These are phyloP conservation scores for Drosophila bifasciata DNA, from an alignment of 1,140 invertebrate species.

Conservation along the genomic window DNA sequence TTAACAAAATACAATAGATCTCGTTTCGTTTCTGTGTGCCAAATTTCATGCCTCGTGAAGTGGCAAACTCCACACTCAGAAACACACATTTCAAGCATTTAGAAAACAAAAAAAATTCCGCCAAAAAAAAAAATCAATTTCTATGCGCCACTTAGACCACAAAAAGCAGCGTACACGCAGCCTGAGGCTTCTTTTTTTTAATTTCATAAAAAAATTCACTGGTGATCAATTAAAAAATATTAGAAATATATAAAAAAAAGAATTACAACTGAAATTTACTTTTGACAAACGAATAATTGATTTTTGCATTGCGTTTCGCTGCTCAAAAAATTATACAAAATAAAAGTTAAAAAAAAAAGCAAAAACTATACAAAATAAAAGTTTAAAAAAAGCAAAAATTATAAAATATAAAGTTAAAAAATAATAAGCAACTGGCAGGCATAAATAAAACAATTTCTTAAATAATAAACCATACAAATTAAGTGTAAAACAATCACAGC, in stretches of 20 bases:
- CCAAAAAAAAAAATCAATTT: constrained; percentile 14
- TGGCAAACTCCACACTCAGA: constrained; percentile 19
- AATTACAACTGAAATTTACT: constrained; percentile 20
- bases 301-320: constrained; percentile 20
- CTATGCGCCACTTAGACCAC: constrained; percentile 36
- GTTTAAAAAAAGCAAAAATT: not conserved
- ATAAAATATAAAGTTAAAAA: not conserved
- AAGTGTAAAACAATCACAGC: too few relatives aligned
- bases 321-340: constrained; percentile 10
- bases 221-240: constrained; percentile 49
- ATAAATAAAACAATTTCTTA: too few relatives aligned
- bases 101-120: constrained; percentile 5
- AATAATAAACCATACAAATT: too few relatives aligned
- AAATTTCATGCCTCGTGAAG: constrained; percentile 54
- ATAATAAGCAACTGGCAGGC: too few relatives aligned
- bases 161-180: constrained; percentile 34
- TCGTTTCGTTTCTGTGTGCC: constrained; percentile 13
- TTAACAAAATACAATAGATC: constrained; percentile 21
- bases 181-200: constrained; percentile 17
- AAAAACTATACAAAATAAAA: constrained; percentile 1
- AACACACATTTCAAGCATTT: constrained; percentile 29
- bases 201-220: constrained; percentile 18
- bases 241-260: constrained; percentile 19
- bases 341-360: not conserved
- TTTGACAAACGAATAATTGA: constrained; percentile 48